Percentiles rank a stretch among this genome's conserved stretches.
These are phyloP conservation scores for Apocheima hispidaria DNA, from an alignment of 2,888 invertebrate genomes.

Conservation along the genomic window DNA sequence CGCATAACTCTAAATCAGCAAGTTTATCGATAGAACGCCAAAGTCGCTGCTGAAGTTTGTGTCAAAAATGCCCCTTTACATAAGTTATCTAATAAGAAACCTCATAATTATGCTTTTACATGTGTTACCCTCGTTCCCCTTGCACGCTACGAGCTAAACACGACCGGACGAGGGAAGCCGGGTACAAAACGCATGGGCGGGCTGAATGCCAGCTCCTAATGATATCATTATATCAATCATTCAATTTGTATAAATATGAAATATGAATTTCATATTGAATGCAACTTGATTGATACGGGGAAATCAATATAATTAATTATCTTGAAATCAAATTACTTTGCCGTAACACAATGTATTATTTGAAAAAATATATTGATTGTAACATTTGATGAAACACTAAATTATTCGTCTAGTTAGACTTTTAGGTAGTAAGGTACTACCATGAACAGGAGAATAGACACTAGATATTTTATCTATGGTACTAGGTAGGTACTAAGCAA, in stretches of 20 bases:
- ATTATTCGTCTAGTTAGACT: too few relatives aligned
- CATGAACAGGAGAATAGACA: too few relatives aligned
- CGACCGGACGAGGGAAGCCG: constrained; percentile 66
- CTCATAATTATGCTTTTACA: constrained; percentile 35
- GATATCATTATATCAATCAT: constrained; percentile 69
- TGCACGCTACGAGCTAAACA: constrained; percentile 49
- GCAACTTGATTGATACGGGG: constrained; percentile 25
- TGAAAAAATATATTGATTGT: background rate
- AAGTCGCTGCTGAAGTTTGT: background rate
- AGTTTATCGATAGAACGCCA: background rate
- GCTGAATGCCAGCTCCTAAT: constrained; percentile 65
- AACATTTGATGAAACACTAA: background rate
- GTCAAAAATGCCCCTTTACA: constrained; percentile 24
- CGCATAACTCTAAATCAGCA: too few relatives aligned
- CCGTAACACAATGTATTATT: too few relatives aligned
- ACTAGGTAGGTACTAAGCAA: too few relatives aligned
- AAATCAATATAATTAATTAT: constrained; percentile 28
- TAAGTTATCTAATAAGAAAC: constrained; percentile 33
- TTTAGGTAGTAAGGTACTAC: too few relatives aligned
- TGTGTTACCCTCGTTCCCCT: constrained; percentile 46
- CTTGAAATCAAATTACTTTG: constrained; percentile 11
- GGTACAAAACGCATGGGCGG: constrained; percentile 82
- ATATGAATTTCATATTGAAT: constrained; percentile 33
- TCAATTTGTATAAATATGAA: constrained; percentile 41
- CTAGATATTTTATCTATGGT: too few relatives aligned